Evolutionary conservation across 2,113 vertebrate genomes (phyloP).

Genomic region (Brevimyrus niger): DNA sequence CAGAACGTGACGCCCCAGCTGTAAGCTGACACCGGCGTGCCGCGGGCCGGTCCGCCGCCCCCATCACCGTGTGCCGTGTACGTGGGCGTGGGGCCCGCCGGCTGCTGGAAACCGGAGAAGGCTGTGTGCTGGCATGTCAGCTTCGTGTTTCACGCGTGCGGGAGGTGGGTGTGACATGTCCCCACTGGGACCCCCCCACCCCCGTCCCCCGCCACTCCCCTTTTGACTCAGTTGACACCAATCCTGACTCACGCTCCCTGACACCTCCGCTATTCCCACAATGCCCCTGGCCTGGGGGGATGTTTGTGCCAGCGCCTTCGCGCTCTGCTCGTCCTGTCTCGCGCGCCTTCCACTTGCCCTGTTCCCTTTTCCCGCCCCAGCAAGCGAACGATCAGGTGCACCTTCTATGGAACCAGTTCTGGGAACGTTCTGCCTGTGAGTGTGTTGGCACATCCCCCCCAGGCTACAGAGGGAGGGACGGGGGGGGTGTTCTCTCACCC

Average conservation of each 20-base stretch:
- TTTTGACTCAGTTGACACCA: constrained; percentile 45
- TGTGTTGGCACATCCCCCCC: neutral
- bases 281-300: neutral
- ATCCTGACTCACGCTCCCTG: constrained; percentile 24
- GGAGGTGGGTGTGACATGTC: constrained; percentile 21
- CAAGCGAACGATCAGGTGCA: neutral
- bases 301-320: neutral
- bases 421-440: neutral
- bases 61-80: neutral
- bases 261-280: constrained; percentile 3
- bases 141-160: constrained; percentile 58
- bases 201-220: constrained; percentile 14
- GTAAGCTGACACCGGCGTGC: neutral
- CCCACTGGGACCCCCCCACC: constrained; percentile 44
- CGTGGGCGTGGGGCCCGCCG: neutral
- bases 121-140: neutral
- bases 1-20: neutral
- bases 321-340: neutral
- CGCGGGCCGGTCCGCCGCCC: neutral
- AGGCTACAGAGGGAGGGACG: neutral
- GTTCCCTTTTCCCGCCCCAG: neutral
- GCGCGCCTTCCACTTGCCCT: neutral
- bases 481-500: neutral
- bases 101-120: neutral
- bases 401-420: neutral